Evolutionary conservation across 53 echinoderm and acorn worm genomes (phyloP), one percentile per base, ranked within the genome.

Genomic region (Astropecten irregularis): DNA sequence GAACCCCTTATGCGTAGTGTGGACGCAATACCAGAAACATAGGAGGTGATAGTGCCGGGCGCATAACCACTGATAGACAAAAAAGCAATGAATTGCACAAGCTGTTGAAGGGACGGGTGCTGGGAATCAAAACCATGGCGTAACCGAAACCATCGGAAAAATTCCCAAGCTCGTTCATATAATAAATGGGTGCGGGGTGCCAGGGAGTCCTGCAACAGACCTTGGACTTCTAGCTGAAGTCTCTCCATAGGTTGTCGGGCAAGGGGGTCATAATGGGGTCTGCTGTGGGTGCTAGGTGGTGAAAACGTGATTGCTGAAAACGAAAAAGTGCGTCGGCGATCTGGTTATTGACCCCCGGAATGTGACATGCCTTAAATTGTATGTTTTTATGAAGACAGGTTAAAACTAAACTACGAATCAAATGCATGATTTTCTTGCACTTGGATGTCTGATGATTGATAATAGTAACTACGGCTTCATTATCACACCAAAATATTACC

Each of bases 361-460:
- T 49, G 9, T 64, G 39, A 1, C 31, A 31, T 40, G 81, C 60
- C 32, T 32, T 63, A 32, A 36, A 64, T 1, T 33, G 30, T 48
- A 81, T 81, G 25, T 64, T 81, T n/a, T 51, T 34, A 10, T 5
- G 10, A 2, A 56, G 1, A 56, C 56, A 56, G 4, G 2, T 4
- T 0, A 5, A 23, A 22, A 56, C 56, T 9, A 56, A 25, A 1
- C 3, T 9, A 4, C 56, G 56, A 3, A 56, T 28, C 56, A 56
- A 56, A 3, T 18, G 9, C 56, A 56, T 21, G 25, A 56, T 56
- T 23, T 7, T 10, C 9, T n/a, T n/a, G 57, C 26, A 63, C 21
- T 23, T 34, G 18, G 68, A 82, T 33, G 68, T 82, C 23, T 82
- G 68, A 2, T 62, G 46, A n/a, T 68, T 82, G 6, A 82, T 67